These are phyloP conservation scores for Arge pagana DNA, from an alignment of 2,888 invertebrate species.

Conservation along the genomic window DNA sequence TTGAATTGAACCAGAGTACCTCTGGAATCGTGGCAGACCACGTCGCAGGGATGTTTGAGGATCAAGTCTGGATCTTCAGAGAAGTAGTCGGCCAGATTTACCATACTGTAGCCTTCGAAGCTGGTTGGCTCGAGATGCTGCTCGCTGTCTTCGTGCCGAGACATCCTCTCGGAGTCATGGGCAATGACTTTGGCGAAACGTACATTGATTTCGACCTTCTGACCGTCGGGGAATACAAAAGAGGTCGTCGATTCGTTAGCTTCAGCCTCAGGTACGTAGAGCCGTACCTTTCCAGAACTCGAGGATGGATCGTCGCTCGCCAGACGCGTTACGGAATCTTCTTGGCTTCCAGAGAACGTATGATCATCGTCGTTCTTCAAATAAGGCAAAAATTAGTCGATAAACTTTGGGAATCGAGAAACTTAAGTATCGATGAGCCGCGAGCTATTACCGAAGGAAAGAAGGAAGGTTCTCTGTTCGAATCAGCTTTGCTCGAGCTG, in stretches of 20 bases:
- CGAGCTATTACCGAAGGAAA: conserved; percentile 33
- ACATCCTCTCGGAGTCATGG: conserved; percentile 33
- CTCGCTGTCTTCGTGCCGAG: conserved; percentile 29
- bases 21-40: conserved; percentile 35
- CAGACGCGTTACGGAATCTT: neutral
- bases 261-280: conserved; percentile 32
- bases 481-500: conserved; percentile 18
- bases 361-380: neutral
- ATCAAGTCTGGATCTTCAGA: conserved; percentile 30
- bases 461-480: conserved; percentile 16
- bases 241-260: conserved; percentile 30
- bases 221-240: conserved; percentile 35
- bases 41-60: conserved; percentile 36
- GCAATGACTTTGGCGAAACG: conserved; percentile 34
- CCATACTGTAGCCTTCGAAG: conserved; percentile 35
- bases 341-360: conserved; percentile 4
- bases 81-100: conserved; percentile 33
- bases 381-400: neutral
- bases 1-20: conserved; percentile 33
- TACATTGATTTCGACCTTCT: conserved; percentile 34
- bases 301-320: neutral
- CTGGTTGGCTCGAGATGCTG: conserved; percentile 33
- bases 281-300: conserved; percentile 19
- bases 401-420: conserved; percentile 7
- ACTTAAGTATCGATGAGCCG: too few relatives aligned